phyloP scores from a whole-genome alignment of 2,113 vertebrate genomes.

The Motacilla alba region DNA sequence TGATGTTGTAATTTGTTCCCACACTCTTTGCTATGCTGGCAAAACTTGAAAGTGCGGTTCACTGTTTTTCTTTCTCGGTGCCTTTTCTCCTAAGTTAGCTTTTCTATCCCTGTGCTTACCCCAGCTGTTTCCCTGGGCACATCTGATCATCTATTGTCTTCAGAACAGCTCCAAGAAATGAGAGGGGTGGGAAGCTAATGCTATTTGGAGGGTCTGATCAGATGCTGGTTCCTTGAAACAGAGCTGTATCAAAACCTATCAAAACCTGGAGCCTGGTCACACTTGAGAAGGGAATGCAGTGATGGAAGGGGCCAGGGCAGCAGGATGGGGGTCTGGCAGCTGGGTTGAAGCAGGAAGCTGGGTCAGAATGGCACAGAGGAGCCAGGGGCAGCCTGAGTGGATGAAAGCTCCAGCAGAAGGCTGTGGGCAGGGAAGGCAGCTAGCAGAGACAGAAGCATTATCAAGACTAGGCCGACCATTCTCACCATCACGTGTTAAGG shows the following conservation, averaged over 20 bases:
- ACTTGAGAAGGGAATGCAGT: not conserved
- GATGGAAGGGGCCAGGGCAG: not conserved
- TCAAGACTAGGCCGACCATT: not conserved
- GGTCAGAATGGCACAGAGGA: not conserved
- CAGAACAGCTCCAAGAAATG: not conserved
- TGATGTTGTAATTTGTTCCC: slow-evolving; percentile 61
- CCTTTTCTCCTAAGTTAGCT: slow-evolving; percentile 49
- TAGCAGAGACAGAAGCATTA: not conserved
- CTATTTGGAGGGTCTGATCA: not conserved
- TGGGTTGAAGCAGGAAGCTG: not conserved
- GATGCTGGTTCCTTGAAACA: not conserved
- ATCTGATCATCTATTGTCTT: slow-evolving; percentile 46
- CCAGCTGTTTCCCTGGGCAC: slow-evolving; percentile 43
- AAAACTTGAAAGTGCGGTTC: slow-evolving; percentile 58
- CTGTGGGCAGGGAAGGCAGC: not conserved
- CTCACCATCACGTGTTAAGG: not conserved
- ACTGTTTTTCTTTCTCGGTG: not conserved
- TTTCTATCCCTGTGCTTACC: slow-evolving; percentile 22
- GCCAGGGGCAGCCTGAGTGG: not conserved
- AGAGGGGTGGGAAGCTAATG: slow-evolving; percentile 9
- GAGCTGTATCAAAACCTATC: not conserved
- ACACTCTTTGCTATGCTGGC: slow-evolving; percentile 60
- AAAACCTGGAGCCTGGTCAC: not conserved
- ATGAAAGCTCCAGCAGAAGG: not conserved
- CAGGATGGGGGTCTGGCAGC: not conserved